These are phyloP conservation scores for Spodoptera exigua DNA, from an alignment of 2,888 invertebrate genomes.

Conservation along the genomic window DNA sequence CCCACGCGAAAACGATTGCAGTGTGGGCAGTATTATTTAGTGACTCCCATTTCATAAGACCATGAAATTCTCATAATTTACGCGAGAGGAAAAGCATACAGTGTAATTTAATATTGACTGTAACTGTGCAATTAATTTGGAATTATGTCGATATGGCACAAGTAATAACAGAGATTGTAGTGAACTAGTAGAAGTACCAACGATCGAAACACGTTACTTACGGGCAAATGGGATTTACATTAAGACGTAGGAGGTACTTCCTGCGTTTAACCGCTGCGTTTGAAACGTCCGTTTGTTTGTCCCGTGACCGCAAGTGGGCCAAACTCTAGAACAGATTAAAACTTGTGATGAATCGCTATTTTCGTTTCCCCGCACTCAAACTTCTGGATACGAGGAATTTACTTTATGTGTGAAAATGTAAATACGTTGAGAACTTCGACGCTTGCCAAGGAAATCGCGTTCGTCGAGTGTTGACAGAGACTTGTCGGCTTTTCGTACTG, in stretches of 20 bases:
- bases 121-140: constrained; percentile 47
- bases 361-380: constrained; percentile 80
- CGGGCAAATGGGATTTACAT: constrained; percentile 13
- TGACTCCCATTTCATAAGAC: constrained; percentile 48
- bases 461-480: constrained; percentile 83
- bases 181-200: constrained; percentile 17
- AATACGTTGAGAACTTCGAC: constrained; percentile 82
- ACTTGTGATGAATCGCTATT: constrained; percentile 87
- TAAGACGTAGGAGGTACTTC: background rate
- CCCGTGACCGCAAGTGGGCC: constrained; percentile 76
- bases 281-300: constrained; percentile 36
- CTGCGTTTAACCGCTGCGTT: constrained; percentile 30
- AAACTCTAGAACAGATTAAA: constrained; percentile 86
- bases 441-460: constrained; percentile 82
- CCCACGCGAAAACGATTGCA: constrained; percentile 47
- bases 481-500: constrained; percentile 82
- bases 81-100: constrained; percentile 43
- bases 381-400: constrained; percentile 82
- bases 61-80: constrained; percentile 54
- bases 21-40: constrained; percentile 58
- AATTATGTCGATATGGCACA: constrained; percentile 34
- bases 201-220: constrained; percentile 19
- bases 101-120: constrained; percentile 46
- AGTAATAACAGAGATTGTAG: constrained; percentile 37
- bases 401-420: constrained; percentile 87